Percentiles rank a stretch among this genome's conserved stretches.
Evolutionary conservation across 1,140 invertebrate species (phyloP).

Genomic region (Glomeris maerens): DNA sequence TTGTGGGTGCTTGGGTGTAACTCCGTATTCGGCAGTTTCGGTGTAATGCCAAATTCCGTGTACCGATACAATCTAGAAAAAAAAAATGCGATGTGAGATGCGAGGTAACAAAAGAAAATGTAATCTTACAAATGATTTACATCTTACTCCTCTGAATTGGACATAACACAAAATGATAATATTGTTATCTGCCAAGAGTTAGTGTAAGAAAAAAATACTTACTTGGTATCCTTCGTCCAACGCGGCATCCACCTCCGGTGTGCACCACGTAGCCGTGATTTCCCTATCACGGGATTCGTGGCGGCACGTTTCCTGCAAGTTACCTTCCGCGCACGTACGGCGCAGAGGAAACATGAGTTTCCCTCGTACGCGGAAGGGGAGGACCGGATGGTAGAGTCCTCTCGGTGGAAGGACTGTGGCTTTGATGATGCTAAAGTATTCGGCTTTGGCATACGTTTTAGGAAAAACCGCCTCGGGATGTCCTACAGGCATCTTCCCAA

Average conservation of each 20-base stretch:
- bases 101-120: too few relatives aligned
- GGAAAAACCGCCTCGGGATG: slow-evolving; percentile 26
- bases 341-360: slow-evolving; percentile 21
- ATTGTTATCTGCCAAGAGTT: too few relatives aligned
- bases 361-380: slow-evolving; percentile 8
- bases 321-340: slow-evolving; percentile 13
- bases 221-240: too few relatives aligned
- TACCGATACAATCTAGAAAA: too few relatives aligned
- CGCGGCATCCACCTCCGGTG: slow-evolving; percentile 1
- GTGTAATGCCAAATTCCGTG: too few relatives aligned
- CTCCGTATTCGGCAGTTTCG: too few relatives aligned
- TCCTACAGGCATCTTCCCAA: slow-evolving; percentile 25
- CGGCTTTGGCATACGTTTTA: slow-evolving; percentile 16
- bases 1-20: too few relatives aligned
- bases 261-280: background rate
- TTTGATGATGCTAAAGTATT: slow-evolving; percentile 21
- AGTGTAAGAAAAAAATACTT: too few relatives aligned
- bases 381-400: slow-evolving; percentile 15
- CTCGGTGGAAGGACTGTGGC: slow-evolving; percentile 18
- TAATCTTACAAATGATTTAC: too few relatives aligned
- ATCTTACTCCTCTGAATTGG: too few relatives aligned
- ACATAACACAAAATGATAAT: too few relatives aligned
- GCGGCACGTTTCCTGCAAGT: slow-evolving; percentile 12
- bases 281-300: slow-evolving; percentile 16
- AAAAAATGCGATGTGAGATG: too few relatives aligned